Conservation (phyloP, 2,113 vertebrate genomes). For the rat (Rattus norvegicus) region GRCr8 NC_086031.1:43238001-43238500, state of each 20-base stretch:
- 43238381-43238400: neutral
- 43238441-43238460: neutral
- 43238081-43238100: neutral
- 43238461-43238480: neutral
- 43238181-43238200: neutral
- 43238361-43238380: neutral
- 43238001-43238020: neutral
- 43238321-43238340: neutral
- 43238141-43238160: neutral
- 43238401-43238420: neutral
- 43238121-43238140: neutral
- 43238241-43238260: slow-evolving; percentile 27
- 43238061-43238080: slow-evolving; percentile 25
- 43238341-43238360: neutral
- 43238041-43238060: neutral
- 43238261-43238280: neutral
- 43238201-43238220: neutral
- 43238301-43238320: neutral
- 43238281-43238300: slow-evolving; percentile 35
- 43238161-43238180: neutral
- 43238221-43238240: slow-evolving; percentile 34
- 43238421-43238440: neutral
- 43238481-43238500: neutral
- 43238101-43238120: slow-evolving; percentile 21
- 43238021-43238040: neutral